Evolutionary conservation across 2,113 vertebrate species (phyloP).

Genomic region (Uropsilus gracilis): DNA sequence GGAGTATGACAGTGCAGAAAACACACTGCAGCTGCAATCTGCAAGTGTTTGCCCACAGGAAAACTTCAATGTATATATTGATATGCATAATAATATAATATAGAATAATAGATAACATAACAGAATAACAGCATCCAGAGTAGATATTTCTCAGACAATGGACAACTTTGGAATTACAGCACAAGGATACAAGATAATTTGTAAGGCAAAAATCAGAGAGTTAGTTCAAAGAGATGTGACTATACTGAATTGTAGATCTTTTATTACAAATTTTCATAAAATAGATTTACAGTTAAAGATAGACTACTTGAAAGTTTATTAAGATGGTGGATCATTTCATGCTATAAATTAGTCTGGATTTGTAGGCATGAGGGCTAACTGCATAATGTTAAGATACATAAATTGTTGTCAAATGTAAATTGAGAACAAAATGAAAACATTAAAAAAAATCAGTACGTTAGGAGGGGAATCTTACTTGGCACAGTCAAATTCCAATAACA

Average conservation of each 20-base stretch:
- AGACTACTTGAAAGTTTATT: not conserved
- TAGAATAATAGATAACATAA: too few relatives aligned
- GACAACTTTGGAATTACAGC: not conserved
- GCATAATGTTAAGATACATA: not conserved
- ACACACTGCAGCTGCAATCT: not conserved
- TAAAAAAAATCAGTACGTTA: not conserved
- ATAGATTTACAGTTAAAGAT: conserved; percentile 3
- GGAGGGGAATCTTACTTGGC: conserved; percentile 32
- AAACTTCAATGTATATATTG: not conserved
- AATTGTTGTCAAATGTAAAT: conserved; percentile 24
- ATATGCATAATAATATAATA: not conserved
- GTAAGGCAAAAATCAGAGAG: conserved; percentile 5
- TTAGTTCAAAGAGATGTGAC: conserved; percentile 2
- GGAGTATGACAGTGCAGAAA: not conserved
- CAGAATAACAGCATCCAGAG: not conserved
- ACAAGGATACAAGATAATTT: conserved; percentile 41
- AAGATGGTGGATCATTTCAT: not conserved
- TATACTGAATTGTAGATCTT: not conserved
- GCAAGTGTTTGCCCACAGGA: not conserved
- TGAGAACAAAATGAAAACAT: conserved; percentile 18
- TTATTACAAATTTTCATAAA: not conserved
- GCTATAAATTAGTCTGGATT: not conserved
- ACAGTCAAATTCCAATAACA: not conserved
- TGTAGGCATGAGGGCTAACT: not conserved
- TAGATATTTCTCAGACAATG: not conserved